Evolutionary conservation across 2,113 vertebrate species (phyloP), one percentile per base, ranked within the genome.

Genomic region (Pituophis catenifer): DNA sequence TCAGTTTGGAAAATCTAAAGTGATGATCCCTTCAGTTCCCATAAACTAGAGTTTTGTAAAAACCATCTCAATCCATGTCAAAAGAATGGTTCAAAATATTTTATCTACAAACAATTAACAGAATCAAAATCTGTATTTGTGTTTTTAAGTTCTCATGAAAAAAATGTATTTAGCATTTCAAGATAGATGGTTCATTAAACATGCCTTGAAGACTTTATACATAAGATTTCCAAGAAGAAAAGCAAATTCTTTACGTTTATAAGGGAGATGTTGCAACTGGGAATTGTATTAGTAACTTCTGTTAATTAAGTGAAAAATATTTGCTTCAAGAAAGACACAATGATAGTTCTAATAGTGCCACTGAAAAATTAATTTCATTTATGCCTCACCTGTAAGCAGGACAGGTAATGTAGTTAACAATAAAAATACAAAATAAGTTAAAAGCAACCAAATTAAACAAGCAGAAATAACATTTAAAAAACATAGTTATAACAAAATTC

Each of bases 31-130:
- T 91, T 58, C 62, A 90, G 95, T 44, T 92, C 94, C 91, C 70
- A 96, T 94, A 94, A 96, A 93, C 91, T 94, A 95, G 92, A 96
- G 95, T 96, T 38, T 12, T 65, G 19, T 57, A 33, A 89, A 81
- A 57, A 24, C 44, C 21, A 29, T 86, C 33, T 29, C 29, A 59
- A 52, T 48, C 23, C 23, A 54, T 89, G 90, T 50, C n/a, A 88
- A 94, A 94, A 95, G 70, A 94, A 11, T n/a, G 9, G 90, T 96
- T 95, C 70, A 33, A 91, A 95, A 94, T 48, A 81, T 33, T 54
- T 1, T 89, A 21, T 94, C 91, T 92, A 53, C 55, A 54, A 95
- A 57, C 86, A 93, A 92, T 91, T 90, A 90, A 65, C 90, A 57
- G 91, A 93, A 93, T 90, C 87, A 86, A 65, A 91, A 59, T 86